Base-by-base conservation (phyloP, 1,140 invertebrate species). In the Leptinotarsa undecemlineata region DNA sequence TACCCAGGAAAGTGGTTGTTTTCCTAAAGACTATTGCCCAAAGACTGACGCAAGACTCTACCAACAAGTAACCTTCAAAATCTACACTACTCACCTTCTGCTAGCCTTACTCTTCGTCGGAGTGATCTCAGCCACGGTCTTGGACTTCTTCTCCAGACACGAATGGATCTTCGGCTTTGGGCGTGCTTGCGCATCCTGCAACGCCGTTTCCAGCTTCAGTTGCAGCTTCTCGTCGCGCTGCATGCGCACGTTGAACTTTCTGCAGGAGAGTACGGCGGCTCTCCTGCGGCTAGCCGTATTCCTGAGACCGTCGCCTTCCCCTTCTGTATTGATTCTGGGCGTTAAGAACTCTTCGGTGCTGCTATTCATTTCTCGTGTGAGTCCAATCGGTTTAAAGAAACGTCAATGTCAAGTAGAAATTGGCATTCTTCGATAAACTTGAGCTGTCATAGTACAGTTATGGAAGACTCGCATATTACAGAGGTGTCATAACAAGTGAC, bases 81-180 rank as follows among this genome's bases (percentile, higher is more conserved):
- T 42, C 33, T 42, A 42, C 2, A 1, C 0, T 2, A 51, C 69
- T 33, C 57, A 76, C 75, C 71, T 76, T 63, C 51, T 63, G 71
- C 74, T 78, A 15, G 26, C n/a, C 20, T 68, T 73, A 15, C 48
- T 62, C 74, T 76, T 79, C 3, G 79, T 79, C 5, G 79, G 79
- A 1, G 76, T 79, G 20, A 81, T 81, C 72, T 81, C 79, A 0
- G 79, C 79, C 14, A 81, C 78, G 15, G 76, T 79, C 47, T 76
- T 72, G 13, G 78, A 60, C 51, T 57, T 57, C 48, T 81, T 81
- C 23, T 21, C 67, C 14, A 76, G 47, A 14, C 71, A 74, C 51
- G 68, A 72, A 61, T 72, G 71, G 23, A 21, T 73, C 20, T 74
- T 71, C 60, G 33, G 20, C 23, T 19, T 71, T 2, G 15, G 15